Evolutionary conservation across 2,797 vertebrate genomes (phyloP).

Genomic region (Clarias pachynema): DNA sequence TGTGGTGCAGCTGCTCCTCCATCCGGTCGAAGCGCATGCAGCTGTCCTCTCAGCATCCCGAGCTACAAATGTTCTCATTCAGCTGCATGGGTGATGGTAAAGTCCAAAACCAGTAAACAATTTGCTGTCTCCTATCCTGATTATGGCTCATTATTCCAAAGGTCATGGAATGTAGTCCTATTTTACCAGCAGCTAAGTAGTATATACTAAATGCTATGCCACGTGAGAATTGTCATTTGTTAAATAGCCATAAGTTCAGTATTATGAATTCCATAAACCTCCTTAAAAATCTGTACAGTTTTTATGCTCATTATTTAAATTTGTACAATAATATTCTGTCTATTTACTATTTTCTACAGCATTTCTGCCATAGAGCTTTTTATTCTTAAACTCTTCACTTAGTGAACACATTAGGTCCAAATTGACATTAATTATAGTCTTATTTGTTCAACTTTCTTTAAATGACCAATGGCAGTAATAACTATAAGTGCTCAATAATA

Average conservation of each 20-base stretch:
- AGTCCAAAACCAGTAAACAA: not conserved
- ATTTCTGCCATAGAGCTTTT: not conserved
- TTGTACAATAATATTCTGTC: not conserved
- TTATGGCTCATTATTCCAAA: not conserved
- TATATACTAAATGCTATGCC: not conserved
- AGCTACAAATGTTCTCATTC: conserved; percentile 9
- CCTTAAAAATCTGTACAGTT: not conserved
- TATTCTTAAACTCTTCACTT: not conserved
- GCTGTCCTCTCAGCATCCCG: not conserved
- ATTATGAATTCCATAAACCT: not conserved
- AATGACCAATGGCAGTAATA: not conserved
- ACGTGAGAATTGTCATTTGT: not conserved
- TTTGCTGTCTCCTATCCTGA: not conserved
- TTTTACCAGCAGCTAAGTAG: not conserved
- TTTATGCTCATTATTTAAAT: not conserved
- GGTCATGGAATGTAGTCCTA: not conserved
- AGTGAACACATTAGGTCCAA: not conserved
- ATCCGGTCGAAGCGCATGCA: conserved; percentile 37
- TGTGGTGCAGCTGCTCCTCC: conserved; percentile 49
- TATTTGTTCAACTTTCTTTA: not conserved
- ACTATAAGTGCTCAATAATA: not conserved
- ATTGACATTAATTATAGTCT: not conserved
- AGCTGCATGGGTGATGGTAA: not conserved
- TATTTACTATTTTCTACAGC: not conserved
- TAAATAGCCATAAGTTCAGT: not conserved